Base-by-base conservation (phyloP, 2,113 vertebrate species). In the Stercorarius parasiticus region DNA sequence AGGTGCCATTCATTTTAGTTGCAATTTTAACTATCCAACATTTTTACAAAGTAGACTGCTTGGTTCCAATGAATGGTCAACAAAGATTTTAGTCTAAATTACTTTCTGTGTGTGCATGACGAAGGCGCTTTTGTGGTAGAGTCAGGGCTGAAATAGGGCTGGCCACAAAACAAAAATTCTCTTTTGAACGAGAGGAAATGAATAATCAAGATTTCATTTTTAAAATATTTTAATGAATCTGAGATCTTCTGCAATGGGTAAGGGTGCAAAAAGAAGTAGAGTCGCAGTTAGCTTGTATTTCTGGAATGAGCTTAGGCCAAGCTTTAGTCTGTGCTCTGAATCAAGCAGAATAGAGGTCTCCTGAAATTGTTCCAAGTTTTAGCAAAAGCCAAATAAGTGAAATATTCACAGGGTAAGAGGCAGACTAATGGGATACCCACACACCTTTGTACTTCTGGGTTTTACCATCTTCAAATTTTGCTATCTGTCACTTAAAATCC, bases 71-170 rank as follows among this genome's bases (percentile, higher is more conserved):
- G 61, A 70, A 67, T 23, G 42, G 67, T 66, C 88, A 94, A 82
- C 66, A 92, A 82, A 91, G 85, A 45, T 76, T 94, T 95, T 16
- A 89, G 52, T 65, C 73, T 85, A 82, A 94, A 91, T 87, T 93
- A 79, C 49, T 30, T 85, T 49, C 49, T 29, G 2, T 30, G 9
- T 72, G 53, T 27, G 47, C 0, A 0, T 32, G 81, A 91, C 2
- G 61, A 91, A 91, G 53, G 23, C 34, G 34, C 14, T 87, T 91
- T 14, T 56, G 78, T 62, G 66, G 45, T 6, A 45, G 32, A 93
- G 58, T 65, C 66, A 81, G 29, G 19, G 56, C 73, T 94, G 65
- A 58, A 94, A 76, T 4, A 81, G 49, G 67, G 30, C n/a, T 77
- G 50, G 40, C 22, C 52, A 76, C 32, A 55, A 82, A 62, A 40